Evolutionary conservation across 2,888 invertebrate species (phyloP), one percentile per base, ranked within the genome.

Genomic region (Rhopalosiphum nymphaeae): DNA sequence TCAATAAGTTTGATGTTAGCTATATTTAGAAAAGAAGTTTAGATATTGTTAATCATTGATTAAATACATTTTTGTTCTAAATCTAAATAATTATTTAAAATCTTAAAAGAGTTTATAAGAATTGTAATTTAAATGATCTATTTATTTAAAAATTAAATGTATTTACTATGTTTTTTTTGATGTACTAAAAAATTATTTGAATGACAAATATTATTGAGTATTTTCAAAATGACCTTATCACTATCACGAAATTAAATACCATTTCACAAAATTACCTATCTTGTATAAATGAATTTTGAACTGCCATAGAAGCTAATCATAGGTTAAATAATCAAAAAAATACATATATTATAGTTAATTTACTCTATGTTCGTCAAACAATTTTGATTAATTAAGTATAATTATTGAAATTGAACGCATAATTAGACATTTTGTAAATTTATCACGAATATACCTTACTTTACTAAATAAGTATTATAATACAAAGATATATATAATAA

Each of bases 21-120:
- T 92, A 61, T 92, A 61, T 61, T 36, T 61, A 86, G 26, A 92
- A 91, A 91, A 86, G 25, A 53, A 56, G 13, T 44, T 86, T 5
- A 86, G 1, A 16, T 49, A 46, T 49, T n/a, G 86, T 78, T 78
- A 78, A 78, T 78, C 2, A 36, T 78, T 78, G 67, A 78, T 46
- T 46, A 49, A 85, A 9, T 44, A 44, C 11, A 29, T 26, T 44
- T 44, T 5, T 44, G 13, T 44, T 29, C 7, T 86, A 86, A 46
- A 86, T 29, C 7, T 86, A 86, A 46, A 86, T 86, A 49, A 7
- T 86, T 86, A 36, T 78, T 78, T 67, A 78, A 78, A 78, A 78
- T 78, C 78, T 16, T 36, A 36, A 78, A 36, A 36, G 0, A 36
- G 0, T 78, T 21, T 42, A n/a, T 67, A 36, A 36, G 7, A 78